These are phyloP conservation scores for Diorhabda carinulata DNA, from an alignment of 1,140 invertebrate species.

Conservation along the genomic window DNA sequence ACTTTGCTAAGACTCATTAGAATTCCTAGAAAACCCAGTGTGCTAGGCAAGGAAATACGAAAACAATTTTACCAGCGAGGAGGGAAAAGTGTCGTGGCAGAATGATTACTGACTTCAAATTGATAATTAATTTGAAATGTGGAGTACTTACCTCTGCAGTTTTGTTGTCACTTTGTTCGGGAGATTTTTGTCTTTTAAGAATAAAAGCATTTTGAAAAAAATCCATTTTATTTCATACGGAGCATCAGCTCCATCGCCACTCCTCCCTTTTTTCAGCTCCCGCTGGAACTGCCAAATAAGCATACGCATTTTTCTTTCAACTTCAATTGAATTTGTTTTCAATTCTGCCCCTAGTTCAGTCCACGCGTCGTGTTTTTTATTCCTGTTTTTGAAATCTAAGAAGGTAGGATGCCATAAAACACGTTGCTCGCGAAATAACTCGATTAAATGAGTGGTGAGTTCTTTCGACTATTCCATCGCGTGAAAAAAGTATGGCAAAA, in stretches of 20 bases:
- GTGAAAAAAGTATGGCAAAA: too few species aligned
- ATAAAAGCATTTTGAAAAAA: conserved; percentile 16
- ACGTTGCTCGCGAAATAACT: not conserved
- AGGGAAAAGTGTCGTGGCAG: conserved; percentile 17
- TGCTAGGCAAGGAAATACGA: conserved; percentile 17
- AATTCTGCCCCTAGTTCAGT: too few species aligned
- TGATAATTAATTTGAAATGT: conserved; percentile 6
- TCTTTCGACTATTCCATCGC: too few species aligned
- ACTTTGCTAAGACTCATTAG: conserved; percentile 17
- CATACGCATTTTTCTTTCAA: too few species aligned
- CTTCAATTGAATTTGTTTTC: too few species aligned
- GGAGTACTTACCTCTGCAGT: conserved; percentile 12
- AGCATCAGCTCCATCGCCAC: not conserved
- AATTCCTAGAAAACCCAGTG: conserved; percentile 16
- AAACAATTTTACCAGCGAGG: conserved; percentile 19
- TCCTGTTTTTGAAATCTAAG: too few species aligned
- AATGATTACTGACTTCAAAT: conserved; percentile 18
- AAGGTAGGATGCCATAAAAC: too few species aligned
- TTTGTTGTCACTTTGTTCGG: not conserved
- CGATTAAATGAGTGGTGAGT: too few species aligned
- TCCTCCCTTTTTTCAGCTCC: too few species aligned
- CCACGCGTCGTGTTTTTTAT: too few species aligned
- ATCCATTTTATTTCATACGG: conserved; percentile 11
- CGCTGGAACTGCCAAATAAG: too few species aligned
- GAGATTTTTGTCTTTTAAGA: conserved; percentile 12